phyloP scores from a whole-genome alignment of 37 sponge, comb jelly and placozoan species.

The Halichondria panicea region DNA sequence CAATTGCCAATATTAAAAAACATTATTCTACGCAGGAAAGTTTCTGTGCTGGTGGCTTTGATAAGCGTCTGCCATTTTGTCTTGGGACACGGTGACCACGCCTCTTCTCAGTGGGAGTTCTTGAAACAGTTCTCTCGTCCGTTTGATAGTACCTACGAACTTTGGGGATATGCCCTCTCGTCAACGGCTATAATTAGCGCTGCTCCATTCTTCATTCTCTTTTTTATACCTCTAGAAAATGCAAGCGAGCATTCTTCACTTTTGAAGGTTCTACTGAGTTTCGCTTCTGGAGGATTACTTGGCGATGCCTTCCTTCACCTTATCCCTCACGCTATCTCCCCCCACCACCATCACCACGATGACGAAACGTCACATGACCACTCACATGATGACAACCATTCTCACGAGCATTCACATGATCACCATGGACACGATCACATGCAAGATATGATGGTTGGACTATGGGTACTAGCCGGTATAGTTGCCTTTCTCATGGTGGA shows the following conservation, averaged over 20 bases:
- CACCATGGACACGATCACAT: slow-evolving; percentile 68
- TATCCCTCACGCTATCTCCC: slow-evolving; percentile 91
- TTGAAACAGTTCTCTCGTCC: slow-evolving; percentile 8
- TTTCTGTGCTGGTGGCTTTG: neutral
- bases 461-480: slow-evolving; percentile 89
- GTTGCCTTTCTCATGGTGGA: slow-evolving; percentile 88
- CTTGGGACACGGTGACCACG: slow-evolving; percentile 19
- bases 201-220: slow-evolving; percentile 88
- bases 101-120: neutral
- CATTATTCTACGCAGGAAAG: too few species aligned
- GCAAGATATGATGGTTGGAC: slow-evolving; percentile 79
- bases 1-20: too few species aligned
- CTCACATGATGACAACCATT: too few species aligned
- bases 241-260: slow-evolving; percentile 65
- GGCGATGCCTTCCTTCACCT: slow-evolving; percentile 97
- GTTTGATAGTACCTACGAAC: slow-evolving; percentile 2
- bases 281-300: slow-evolving; percentile 94
- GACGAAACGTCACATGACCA: slow-evolving; percentile 33
- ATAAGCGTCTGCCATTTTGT: neutral
- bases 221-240: slow-evolving; percentile 82
- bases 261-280: slow-evolving; percentile 85
- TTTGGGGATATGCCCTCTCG: slow-evolving; percentile 72
- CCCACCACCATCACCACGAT: slow-evolving; percentile 65
- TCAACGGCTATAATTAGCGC: slow-evolving; percentile 87
- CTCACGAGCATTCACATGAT: slow-evolving; percentile 45